Evolutionary conservation across 2,888 invertebrate species (phyloP), one percentile per base, ranked within the genome.

Genomic region (Linyphia triangularis): DNA sequence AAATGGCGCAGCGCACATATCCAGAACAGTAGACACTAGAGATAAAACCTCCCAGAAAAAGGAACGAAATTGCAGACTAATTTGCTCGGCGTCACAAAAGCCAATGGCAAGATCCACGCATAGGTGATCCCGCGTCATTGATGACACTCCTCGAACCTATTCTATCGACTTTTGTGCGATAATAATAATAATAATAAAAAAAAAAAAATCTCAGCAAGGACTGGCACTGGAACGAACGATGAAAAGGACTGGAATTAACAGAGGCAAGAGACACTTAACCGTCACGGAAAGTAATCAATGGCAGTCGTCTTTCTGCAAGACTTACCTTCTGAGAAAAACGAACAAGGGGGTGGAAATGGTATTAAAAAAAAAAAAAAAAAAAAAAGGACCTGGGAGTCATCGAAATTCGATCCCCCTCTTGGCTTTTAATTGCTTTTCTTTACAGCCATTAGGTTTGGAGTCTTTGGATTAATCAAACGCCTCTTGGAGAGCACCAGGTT

Each of bases 371-470:
- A 28, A 67, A 37, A 37, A 10, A 22, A 22, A 19, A 37, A 69
- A 37, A 37, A 69, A 69, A 19, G 26, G n/a, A 26, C 19, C 10
- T 30, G 30, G 69, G 57, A 75, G 77, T 72, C 88, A 88, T 88
- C 88, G 88, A 88, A 88, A 75, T 88, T 88, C 88, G 88, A 88
- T 88, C 78, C 88, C 82, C 77, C 88, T 70, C 88, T 82, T 88
- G 5, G 82, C 82, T 88, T 88, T 88, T 88, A 88, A 88, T 88
- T 88, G 88, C 88, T 82, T 88, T 88, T 83, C 83, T 83, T 88
- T 88, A 83, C 88, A 88, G 82, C 88, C 88, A 88, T 88, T 88
- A 88, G 88, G 82, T 83, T 72, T 61, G 88, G 77, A 83, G 88
- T 70, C 88, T 26, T 33, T 43, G 88, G 88, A 88, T 88, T 88